A percentile compares a stretch with the other conserved stretches of the same genome.
These are phyloP conservation scores for Diorhabda sublineata DNA, from an alignment of 1,140 invertebrate genomes.

Conservation along the genomic window DNA sequence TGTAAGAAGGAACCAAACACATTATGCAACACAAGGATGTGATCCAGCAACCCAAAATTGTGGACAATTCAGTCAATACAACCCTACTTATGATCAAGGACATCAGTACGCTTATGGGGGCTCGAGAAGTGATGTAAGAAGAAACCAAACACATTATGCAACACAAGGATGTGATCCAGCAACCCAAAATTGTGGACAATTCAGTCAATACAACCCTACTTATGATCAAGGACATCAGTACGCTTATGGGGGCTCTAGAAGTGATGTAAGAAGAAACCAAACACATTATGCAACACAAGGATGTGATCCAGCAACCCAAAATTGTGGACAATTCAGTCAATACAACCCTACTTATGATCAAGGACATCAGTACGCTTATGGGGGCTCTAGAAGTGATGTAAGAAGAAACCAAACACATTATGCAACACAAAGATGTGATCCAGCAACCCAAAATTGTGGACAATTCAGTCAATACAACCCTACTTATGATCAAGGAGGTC, in stretches of 20 bases:
- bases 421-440: conserved; percentile 9
- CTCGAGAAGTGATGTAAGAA: background rate
- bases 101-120: background rate
- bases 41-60: conserved; percentile 21
- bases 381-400: background rate
- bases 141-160: background rate
- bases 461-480: background rate
- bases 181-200: conserved; percentile 16
- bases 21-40: background rate
- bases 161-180: conserved; percentile 13
- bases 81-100: background rate
- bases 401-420: background rate
- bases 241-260: background rate
- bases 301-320: conserved; percentile 17
- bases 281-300: background rate
- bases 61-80: background rate
- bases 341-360: background rate
- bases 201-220: background rate
- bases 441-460: conserved; percentile 13
- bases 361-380: background rate
- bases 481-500: no score
- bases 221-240: background rate
- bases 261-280: background rate
- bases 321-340: conserved; percentile 9
- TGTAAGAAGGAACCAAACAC: background rate